phyloP scores from a whole-genome alignment of 1,140 invertebrate species.

The Drosophila kohkoa region DNA sequence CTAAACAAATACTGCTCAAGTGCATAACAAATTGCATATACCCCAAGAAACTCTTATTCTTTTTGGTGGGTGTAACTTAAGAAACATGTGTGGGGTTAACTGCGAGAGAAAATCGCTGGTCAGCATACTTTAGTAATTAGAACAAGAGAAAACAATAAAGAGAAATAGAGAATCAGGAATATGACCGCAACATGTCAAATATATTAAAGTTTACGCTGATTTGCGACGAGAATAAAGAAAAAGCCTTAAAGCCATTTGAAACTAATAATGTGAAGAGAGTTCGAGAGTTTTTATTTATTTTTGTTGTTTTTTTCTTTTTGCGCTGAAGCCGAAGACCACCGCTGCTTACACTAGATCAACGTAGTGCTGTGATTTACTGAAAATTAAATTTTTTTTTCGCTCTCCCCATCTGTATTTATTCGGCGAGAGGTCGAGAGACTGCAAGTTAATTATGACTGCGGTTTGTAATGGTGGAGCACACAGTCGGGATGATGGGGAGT shows the following conservation, averaged over 20 bases:
- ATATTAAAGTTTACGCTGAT: conserved; percentile 51
- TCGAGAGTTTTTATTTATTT: not conserved
- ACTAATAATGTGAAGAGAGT: conserved; percentile 27
- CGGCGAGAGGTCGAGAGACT: conserved; percentile 21
- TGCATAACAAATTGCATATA: conserved; percentile 10
- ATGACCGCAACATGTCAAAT: conserved; percentile 47
- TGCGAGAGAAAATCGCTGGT: conserved; percentile 21
- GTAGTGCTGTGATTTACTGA: conserved; percentile 70
- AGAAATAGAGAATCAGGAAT: not conserved
- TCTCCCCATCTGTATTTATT: conserved; percentile 42
- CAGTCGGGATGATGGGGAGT: conserved; percentile 1
- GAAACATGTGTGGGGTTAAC: conserved; percentile 55
- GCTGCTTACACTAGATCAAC: conserved; percentile 69
- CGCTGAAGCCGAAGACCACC: conserved; percentile 19
- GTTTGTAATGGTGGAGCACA: conserved; percentile 33
- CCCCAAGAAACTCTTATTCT: not conserved
- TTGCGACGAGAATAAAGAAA: conserved; percentile 31
- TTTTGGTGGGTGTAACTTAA: conserved; percentile 53
- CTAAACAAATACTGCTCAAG: conserved; percentile 2
- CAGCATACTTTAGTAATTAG: conserved; percentile 54
- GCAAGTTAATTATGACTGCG: conserved; percentile 80
- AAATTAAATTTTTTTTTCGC: conserved; percentile 63
- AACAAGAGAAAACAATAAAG: conserved; percentile 43
- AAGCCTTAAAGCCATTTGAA: conserved; percentile 26
- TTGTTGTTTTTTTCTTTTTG: not conserved